Base-by-base conservation (phyloP, 1,140 invertebrate genomes). In the Gerris buenoi region DNA sequence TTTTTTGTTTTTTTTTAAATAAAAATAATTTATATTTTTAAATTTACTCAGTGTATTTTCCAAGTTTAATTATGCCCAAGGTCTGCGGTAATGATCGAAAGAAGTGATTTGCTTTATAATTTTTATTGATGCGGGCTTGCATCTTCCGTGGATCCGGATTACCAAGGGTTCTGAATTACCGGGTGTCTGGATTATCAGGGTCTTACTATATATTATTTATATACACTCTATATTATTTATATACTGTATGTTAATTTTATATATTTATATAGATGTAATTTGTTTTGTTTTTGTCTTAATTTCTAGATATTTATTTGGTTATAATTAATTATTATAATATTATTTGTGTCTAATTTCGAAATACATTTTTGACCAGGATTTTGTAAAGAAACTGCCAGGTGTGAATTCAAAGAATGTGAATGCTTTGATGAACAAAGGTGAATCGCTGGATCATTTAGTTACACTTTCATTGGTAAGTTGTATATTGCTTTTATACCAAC, bases 331-430 rank as follows among this genome's bases (percentile, higher is more conserved):
- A 22, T 5, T 62, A 25, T n/a, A 27, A 57, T 63, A 64, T 57
- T n/a, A n/a, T n/a, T n/a, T n/a, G n/a, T n/a, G n/a, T n/a, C n/a
- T n/a, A n/a, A n/a, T n/a, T n/a, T n/a, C n/a, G n/a, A n/a, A n/a
- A n/a, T n/a, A n/a, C n/a, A 60, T 67, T 22, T 64, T 69, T 68
- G 66, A 71, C 28, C 74, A 84, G 79, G 93, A 97, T 80, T 92
- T 98, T 75, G 77, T 97, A 25, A 81, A 88, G 14, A 93, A 93
- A 77, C 80, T 98, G 72, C 95, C 95, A 0, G 95, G 95, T 2
- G 83, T 97, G 2, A 89, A 87, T 72, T 87, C 89, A 0, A 93
- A 92, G 78, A 97, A 97, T 77, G 83, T 95, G 3, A 81, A 85
- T 65, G 71, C 76, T 0, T 78, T 97, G 66, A 81, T 97, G 78